Base-by-base conservation (phyloP, 2,888 invertebrate species). In the Xanthia icteritia region DNA sequence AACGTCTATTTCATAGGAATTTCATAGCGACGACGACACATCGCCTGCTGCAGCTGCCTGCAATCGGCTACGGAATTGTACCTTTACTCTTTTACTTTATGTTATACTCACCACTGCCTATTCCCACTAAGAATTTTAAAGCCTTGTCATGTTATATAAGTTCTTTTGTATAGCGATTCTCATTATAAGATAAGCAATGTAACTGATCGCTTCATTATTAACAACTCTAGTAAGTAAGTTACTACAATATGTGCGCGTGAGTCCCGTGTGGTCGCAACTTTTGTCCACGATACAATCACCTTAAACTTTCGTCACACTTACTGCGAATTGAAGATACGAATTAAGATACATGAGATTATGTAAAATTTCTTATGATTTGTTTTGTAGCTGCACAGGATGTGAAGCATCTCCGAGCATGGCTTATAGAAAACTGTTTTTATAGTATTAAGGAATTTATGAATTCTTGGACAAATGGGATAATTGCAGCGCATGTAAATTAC, bases 131-230 rank as follows among this genome's bases (percentile, higher is more conserved):
- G 23, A 70, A 66, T 36, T 54, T 69, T 13, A 65, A 67, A 67
- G 20, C 36, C 39, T 20, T 20, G 17, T 2, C 75, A 54, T 13
- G 27, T 84, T 84, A 70, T 42, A 56, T 82, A 82, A 76, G 6
- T 68, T 54, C 51, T 73, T 65, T 77, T 54, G 64, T 68, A 23
- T 36, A 31, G 23, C 9, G 58, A 85, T 77, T 72, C 71, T 72
- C 58, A 70, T 42, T 83, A 58, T 23, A 36, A 48, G 73, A 83
- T 85, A 85, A 60, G 65, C 73, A 2, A 58, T 68, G 86, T 82
- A 72, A 85, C 76, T 64, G 71, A 86, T 82, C 64, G 71, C 77
- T 83, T 73, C 83, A 85, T 82, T 83, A 85, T 85, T 85, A 76
- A 73, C 73, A 66, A 67, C 60, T 74, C 42, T 31, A 48, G 45